phyloP scores from a whole-genome alignment of 2,888 invertebrate species.

The Brachyopa scutellaris region DNA sequence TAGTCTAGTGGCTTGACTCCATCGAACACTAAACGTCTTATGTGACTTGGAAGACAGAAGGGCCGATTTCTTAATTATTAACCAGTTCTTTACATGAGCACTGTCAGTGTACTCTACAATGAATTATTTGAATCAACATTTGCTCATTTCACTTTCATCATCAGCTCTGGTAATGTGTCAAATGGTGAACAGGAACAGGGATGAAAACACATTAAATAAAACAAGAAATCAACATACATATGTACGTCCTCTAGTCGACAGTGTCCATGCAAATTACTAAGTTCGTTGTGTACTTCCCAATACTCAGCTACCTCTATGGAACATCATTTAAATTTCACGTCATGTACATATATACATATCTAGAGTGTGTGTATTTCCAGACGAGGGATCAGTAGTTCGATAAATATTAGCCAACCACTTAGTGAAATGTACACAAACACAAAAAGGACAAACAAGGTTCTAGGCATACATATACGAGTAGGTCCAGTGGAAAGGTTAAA shows the following conservation, averaged over 20 bases:
- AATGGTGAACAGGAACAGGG: slow-evolving; percentile 1
- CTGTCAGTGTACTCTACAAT: too few species aligned
- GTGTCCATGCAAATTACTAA: not conserved
- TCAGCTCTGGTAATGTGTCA: slow-evolving; percentile 8
- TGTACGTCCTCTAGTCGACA: not conserved
- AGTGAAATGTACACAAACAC: slow-evolving; percentile 33
- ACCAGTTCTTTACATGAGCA: too few species aligned
- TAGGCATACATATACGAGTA: too few species aligned
- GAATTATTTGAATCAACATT: too few species aligned
- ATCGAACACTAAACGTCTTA: too few species aligned
- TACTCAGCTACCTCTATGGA: too few species aligned
- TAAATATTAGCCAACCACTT: slow-evolving; percentile 59
- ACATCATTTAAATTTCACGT: slow-evolving; percentile 40
- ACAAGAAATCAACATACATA: not conserved
- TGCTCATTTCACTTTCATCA: too few species aligned
- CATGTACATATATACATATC: too few species aligned
- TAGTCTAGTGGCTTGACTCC: too few species aligned
- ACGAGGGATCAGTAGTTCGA: slow-evolving; percentile 38
- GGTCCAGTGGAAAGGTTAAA: too few species aligned
- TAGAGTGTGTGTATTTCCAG: not conserved
- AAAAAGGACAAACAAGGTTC: not conserved
- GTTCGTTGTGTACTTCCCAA: not conserved
- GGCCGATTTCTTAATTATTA: too few species aligned
- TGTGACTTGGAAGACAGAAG: too few species aligned
- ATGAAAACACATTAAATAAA: not conserved